Evolutionary conservation across 2,113 vertebrate genomes (phyloP), one percentile per base, ranked within the genome.

Genomic region (Vicugna pacos): DNA sequence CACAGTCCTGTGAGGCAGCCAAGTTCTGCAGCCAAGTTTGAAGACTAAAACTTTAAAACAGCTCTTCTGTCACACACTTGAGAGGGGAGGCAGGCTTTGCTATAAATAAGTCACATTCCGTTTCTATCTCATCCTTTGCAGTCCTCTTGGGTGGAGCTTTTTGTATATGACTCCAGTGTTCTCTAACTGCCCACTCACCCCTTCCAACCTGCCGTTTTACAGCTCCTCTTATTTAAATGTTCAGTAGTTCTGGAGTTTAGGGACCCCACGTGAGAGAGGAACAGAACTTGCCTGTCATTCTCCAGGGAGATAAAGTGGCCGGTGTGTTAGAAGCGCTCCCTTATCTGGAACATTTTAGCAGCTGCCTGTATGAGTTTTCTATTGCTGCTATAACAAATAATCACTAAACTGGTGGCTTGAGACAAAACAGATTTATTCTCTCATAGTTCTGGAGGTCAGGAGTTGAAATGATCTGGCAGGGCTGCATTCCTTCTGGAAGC

Each of bases 41-140:
- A 97, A 97, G 95, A 97, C 89, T 97, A 98, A 97, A 97, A 98
- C 97, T 98, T 98, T 97, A 97, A 97, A 97, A 97, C 97, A 97
- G 96, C 96, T 95, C 97, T 97, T 98, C 97, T 98, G 97, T 97
- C 97, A 98, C 96, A 97, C 93, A 97, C 97, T 97, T 93, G 97
- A 75, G 97, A 94, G 95, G 96, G 96, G 93, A 95, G 96, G 97
- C 97, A 94, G 89, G 97, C 96, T 97, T 86, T 70, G 97, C 97
- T 98, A 97, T 97, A 98, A 98, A 98, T 98, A 97, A 98, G 96
- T 32, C 91, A 73, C 97, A 97, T 98, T 98, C 97, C 97, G 84
- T 97, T 98, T 97, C 97, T 96, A 90, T 97, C 97, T 95, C 96
- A 77, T 96, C 96, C 92, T 89, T 73, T 92, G 93, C 96, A 94